Base-by-base conservation (phyloP, 2,797 vertebrate genomes). In the Carduelis carduelis region DNA sequence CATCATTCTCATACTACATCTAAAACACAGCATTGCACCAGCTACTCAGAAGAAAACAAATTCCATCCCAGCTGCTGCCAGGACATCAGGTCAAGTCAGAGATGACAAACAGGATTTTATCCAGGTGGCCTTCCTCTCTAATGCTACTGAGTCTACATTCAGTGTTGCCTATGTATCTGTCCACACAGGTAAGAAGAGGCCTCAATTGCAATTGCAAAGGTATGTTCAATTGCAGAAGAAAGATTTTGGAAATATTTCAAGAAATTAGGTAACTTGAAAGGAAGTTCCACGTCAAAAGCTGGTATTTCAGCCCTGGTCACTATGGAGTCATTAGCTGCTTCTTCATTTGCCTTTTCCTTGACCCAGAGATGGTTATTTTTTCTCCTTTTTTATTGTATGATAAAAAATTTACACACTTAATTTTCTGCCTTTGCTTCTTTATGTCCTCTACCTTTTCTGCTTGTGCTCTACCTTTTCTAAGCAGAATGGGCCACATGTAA, bases 251-350 rank as follows among this genome's bases (percentile, higher is more conserved):
- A 90, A 17, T n/a, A 47, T 37, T 77, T 95, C 6, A 71, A 69
- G 8, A 24, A 87, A 81, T 69, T 61, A 46, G 4, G 13, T 64
- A 56, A 43, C 49, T 41, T 37, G 26, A 65, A 69, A 65, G 8
- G 14, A 41, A 75, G 22, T 64, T 90, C 11, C n/a, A 7, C 49
- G 78, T 89, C 21, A 49, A 46, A 83, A 68, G 6, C 22, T 14
- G 3, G 0, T 68, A 50, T 87, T 81, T 84, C 52, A 72, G 4
- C 12, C 21, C 22, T 59, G 49, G 9, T 68, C 39, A 24, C 14
- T 60, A 4, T 1, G 0, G 34, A 72, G 6, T 4, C 26, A 20
- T 46, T 28, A 59, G 2, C 4, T 18, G n/a, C 2, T 4, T 52
- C 9, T 53, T 83, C 28, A 56, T 80, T 86, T 76, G 39, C 2